Base-by-base conservation (phyloP, 2,888 invertebrate species). In the Melolontha melolontha region DNA sequence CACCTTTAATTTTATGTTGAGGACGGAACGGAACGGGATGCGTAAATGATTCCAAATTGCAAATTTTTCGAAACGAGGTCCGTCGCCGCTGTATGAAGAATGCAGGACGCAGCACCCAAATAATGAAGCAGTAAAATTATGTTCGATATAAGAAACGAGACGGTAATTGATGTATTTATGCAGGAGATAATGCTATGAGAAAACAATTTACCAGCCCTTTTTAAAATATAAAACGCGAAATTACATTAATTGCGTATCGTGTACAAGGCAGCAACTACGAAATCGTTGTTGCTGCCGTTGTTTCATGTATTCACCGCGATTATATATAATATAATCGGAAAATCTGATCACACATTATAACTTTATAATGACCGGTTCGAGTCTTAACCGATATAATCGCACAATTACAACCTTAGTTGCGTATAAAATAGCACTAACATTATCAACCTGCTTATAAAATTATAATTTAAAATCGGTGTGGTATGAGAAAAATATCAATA, bases 361-460 rank as follows among this genome's bases (percentile, higher is more conserved):
- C 72, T 67, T 75, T 74, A 74, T 75, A 75, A 74, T 72, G 70
- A 76, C 72, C 71, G 71, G 73, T 73, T 74, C 68, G 73, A 72
- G 74, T 73, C 75, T 71, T 71, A 72, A 71, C 70, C 70, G 70
- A 74, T 75, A 75, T 77, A 77, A 79, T 78, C 76, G 75, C 74
- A 75, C 75, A 75, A 78, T 78, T 79, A 79, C 78, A 78, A 73
- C 66, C 51, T 62, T 57, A 54, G 64, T 67, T 64, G 71, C 71
- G 68, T 71, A 71, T 71, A 68, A 70, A 71, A 71, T 66, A 71
- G 70, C 71, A 71, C 71, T 70, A 66, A 64, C 44, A 62, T 71
- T 71, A 71, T 70, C 71, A 70, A 67, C 68, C 52, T 27, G 29
- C 44, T 44, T 47, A 59, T 44, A 29, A 57, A 54, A 63, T 63